Evolutionary conservation across 1,140 invertebrate species (phyloP).

Genomic region (Drosophila sulfurigaster): DNA sequence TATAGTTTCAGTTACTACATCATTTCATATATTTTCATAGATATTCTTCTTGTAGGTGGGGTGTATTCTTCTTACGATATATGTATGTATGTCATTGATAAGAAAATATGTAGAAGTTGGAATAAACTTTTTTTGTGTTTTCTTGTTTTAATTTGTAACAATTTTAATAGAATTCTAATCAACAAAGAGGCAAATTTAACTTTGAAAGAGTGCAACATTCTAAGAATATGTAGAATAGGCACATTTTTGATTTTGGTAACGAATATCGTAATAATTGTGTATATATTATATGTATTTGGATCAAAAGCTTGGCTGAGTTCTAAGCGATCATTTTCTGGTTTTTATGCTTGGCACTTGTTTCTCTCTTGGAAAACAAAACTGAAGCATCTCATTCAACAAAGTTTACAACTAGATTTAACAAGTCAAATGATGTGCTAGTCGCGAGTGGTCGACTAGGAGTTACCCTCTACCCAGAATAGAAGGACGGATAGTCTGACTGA

Average conservation of each 20-base stretch:
- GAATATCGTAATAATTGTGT: slow-evolving; percentile 18
- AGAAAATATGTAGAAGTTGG: slow-evolving; percentile 44
- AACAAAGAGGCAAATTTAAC: slow-evolving; percentile 65
- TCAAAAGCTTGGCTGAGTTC: slow-evolving; percentile 12
- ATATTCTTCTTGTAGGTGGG: slow-evolving; percentile 52
- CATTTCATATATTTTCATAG: slow-evolving; percentile 25
- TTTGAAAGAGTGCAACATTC: slow-evolving; percentile 74
- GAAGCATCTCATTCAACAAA: slow-evolving; percentile 6
- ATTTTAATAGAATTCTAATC: slow-evolving; percentile 24
- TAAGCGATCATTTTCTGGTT: slow-evolving; percentile 10
- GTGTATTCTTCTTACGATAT: slow-evolving; percentile 39
- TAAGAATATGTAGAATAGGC: slow-evolving; percentile 65
- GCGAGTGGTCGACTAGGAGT: not conserved
- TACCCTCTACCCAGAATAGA: slow-evolving; percentile 14
- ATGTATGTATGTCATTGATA: slow-evolving; percentile 40
- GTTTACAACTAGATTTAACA: not conserved
- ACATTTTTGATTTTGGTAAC: slow-evolving; percentile 60
- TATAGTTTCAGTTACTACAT: slow-evolving; percentile 40
- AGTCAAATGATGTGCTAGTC: slow-evolving; percentile 1
- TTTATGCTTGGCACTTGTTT: slow-evolving; percentile 20
- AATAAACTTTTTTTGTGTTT: slow-evolving; percentile 1
- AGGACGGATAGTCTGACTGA: slow-evolving; percentile 4
- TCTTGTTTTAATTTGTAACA: slow-evolving; percentile 3
- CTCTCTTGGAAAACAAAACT: not conserved
- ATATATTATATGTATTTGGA: slow-evolving; percentile 12